These are phyloP conservation scores for Drosophila arizonae DNA, from an alignment of 1,140 invertebrate species.

Conservation along the genomic window DNA sequence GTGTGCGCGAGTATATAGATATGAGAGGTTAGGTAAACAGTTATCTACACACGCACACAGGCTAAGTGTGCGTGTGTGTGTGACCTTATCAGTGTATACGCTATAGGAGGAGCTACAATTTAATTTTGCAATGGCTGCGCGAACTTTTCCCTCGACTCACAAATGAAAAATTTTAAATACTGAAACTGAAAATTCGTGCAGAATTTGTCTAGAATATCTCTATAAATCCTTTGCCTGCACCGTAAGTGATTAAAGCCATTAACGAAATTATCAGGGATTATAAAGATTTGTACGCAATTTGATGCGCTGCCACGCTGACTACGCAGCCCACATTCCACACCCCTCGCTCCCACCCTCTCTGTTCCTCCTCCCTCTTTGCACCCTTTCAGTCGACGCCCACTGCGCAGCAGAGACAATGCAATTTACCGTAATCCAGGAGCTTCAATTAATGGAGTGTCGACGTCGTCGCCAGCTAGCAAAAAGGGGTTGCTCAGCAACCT, in stretches of 20 bases:
- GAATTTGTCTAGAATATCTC: neutral
- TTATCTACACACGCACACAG: constrained; percentile 14
- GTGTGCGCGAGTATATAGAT: constrained; percentile 52
- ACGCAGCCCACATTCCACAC: neutral
- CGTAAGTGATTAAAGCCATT: constrained; percentile 82
- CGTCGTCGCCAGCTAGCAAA: constrained; percentile 17
- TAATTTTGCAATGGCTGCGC: constrained; percentile 61
- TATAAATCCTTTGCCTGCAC: constrained; percentile 61
- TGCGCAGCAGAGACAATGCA: constrained; percentile 72
- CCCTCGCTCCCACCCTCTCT: neutral
- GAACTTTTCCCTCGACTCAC: constrained; percentile 38
- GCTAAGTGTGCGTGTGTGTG: constrained; percentile 15
- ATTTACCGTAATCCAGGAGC: constrained; percentile 79
- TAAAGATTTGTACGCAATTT: constrained; percentile 74
- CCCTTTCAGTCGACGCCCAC: constrained; percentile 40
- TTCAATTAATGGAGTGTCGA: constrained; percentile 82
- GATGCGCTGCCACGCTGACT: constrained; percentile 57
- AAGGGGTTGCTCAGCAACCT: constrained; percentile 55
- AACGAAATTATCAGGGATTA: constrained; percentile 82
- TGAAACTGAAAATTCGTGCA: neutral
- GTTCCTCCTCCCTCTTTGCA: constrained; percentile 1
- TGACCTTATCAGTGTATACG: constrained; percentile 55
- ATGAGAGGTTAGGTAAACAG: constrained; percentile 65
- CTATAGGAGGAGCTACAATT: constrained; percentile 66
- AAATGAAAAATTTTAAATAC: constrained; percentile 54